Evolutionary conservation across 30 jellyfish, hydroid and myxozoan genomes (phyloP).

Genomic region (Catostylus mosaicus): DNA sequence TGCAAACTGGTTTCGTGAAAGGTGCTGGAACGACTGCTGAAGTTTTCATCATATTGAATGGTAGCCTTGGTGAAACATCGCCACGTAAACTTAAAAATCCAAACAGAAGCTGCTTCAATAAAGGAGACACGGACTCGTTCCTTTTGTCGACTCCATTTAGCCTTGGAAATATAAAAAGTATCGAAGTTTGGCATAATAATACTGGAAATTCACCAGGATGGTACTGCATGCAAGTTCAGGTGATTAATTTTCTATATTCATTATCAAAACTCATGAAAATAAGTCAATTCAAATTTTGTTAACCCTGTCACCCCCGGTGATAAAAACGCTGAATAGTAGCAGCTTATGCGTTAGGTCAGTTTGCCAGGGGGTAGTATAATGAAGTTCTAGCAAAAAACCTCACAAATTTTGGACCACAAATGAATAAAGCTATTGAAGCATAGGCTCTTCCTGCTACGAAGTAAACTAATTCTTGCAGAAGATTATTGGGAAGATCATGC

Average conservation of each 20-base stretch:
- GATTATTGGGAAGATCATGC: too few relatives aligned
- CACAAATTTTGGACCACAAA: too few relatives aligned
- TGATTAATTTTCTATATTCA: too few relatives aligned
- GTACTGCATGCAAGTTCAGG: constrained; percentile 92
- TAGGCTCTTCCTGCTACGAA: too few relatives aligned
- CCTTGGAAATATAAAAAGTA: constrained; percentile 69
- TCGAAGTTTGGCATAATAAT: constrained; percentile 89
- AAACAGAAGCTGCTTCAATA: constrained; percentile 71
- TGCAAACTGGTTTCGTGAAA: constrained; percentile 82
- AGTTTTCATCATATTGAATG: constrained; percentile 71
- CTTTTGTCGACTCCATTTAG: constrained; percentile 87
- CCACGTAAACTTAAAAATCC: constrained; percentile 81
- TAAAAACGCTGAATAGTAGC: too few relatives aligned
- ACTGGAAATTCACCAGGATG: constrained; percentile 96
- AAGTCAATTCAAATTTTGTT: too few relatives aligned
- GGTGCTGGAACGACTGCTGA: constrained; percentile 88
- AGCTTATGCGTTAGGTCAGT: background rate
- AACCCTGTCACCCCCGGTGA: too few relatives aligned
- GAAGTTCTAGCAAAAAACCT: too few relatives aligned
- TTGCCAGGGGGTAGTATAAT: too few relatives aligned
- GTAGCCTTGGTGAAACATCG: constrained; percentile 82
- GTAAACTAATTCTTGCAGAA: too few relatives aligned
- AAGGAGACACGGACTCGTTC: constrained; percentile 85
- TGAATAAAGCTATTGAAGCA: too few relatives aligned
- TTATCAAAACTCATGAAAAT: background rate